Base-by-base conservation (phyloP, 2,113 vertebrate species). In the Oryzias celebensis region DNA sequence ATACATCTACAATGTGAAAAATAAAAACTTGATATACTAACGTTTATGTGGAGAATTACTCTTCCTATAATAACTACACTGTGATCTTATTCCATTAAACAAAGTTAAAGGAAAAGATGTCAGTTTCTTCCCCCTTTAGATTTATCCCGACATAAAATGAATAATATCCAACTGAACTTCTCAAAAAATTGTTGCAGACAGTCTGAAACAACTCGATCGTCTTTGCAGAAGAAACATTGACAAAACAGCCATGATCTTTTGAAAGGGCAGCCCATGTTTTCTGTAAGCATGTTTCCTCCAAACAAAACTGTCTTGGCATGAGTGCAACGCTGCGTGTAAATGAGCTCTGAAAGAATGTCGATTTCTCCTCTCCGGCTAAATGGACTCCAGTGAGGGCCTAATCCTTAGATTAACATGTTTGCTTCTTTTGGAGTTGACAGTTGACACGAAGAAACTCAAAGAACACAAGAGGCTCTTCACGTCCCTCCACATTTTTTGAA, bases 231-330 rank as follows among this genome's bases (percentile, higher is more conserved):
- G 45, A 31, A 44, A 55, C 65, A 80, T 77, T 82, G 78, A 75
- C 82, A 85, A 82, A 85, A 88, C 69, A 85, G 61, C 60, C 5
- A 2, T 85, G 82, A 77, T 81, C 77, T 84, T 88, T 83, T 23
- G 13, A 48, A 67, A 73, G 61, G 46, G 62, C 46, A 65, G 58
- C 23, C 55, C 3, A 4, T 83, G 78, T 89, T 88, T 83, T 71
- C 76, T 80, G 86, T 85, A 82, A 85, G 81, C 84, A 80, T 80
- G 80, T 85, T 83, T 78, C 59, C 69, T 56, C 71, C 62, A 73
- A 80, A 87, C 81, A 84, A 58, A 7, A 65, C 17, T 2, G 24
- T 54, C 26, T 55, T 46, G n/a, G 16, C 62, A 57, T 65, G 28
- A 52, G 14, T 13, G 8, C 48, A 14, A 52, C 18, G 17, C n/a